Percentiles rank a stretch among this genome's conserved stretches.
These are phyloP conservation scores for Buphagus erythrorhynchus DNA, from an alignment of 2,797 vertebrate species.

Conservation along the genomic window DNA sequence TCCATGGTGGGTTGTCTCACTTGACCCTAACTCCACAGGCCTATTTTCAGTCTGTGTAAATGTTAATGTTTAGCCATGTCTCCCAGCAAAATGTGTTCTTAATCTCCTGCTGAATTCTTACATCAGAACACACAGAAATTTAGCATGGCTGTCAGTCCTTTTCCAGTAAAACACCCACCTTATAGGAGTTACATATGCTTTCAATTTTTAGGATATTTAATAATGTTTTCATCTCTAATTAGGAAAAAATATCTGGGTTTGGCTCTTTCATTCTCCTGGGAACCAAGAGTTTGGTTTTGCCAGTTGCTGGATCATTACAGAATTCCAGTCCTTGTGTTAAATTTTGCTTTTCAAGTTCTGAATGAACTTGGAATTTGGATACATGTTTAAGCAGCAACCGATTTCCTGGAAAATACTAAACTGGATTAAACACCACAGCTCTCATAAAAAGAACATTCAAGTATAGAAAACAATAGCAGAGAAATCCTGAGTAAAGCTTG, in stretches of 20 bases:
- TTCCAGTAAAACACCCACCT: conserved; percentile 68
- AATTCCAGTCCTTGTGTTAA: not conserved
- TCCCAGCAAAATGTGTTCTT: conserved; percentile 58
- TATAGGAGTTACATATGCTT: conserved; percentile 43
- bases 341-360: conserved; percentile 40
- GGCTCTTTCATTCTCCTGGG: conserved; percentile 11
- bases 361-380: conserved; percentile 36
- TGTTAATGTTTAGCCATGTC: not conserved
- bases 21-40: not conserved
- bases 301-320: not conserved
- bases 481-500: not conserved
- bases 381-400: not conserved
- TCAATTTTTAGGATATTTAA: conserved; percentile 52
- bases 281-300: not conserved
- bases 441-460: not conserved
- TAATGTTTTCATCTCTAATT: conserved; percentile 65
- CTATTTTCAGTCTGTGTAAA: not conserved
- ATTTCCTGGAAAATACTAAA: conserved; percentile 33
- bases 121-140: conserved; percentile 51
- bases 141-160: conserved; percentile 46
- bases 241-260: conserved; percentile 45
- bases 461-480: conserved; percentile 3
- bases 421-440: not conserved
- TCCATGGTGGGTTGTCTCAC: not conserved
- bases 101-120: conserved; percentile 62